Conservation (phyloP, 2,113 vertebrate genomes). For the Synchiropus splendidus region DNA sequence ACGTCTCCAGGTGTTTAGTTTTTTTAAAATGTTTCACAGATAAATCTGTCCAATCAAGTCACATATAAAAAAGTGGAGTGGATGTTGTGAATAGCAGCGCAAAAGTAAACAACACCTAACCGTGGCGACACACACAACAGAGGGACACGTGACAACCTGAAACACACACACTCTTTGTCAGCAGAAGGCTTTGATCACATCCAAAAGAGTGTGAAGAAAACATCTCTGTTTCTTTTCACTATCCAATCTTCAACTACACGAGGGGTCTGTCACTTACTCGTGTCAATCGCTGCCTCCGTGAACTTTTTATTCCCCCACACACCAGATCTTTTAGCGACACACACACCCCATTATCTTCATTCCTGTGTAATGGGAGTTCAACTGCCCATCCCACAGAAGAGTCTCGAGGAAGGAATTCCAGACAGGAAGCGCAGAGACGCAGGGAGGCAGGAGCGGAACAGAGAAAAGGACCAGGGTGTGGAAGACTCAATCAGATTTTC, state of each 20-base stretch:
- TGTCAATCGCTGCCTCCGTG: no score
- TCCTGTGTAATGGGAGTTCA: slow-evolving; percentile 26
- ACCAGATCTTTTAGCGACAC: not conserved
- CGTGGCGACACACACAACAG: slow-evolving; percentile 8
- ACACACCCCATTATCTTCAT: slow-evolving; percentile 31
- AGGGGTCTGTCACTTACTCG: no score
- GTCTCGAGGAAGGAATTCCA: slow-evolving; percentile 24
- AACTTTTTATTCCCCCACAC: no score
- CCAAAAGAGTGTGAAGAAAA: slow-evolving; percentile 34
- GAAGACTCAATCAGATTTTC: no score
- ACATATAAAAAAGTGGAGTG: no score
- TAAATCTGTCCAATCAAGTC: no score
- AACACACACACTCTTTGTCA: slow-evolving; percentile 27
- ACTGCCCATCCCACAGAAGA: slow-evolving; percentile 34
- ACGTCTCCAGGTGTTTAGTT: no score
- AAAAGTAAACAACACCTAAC: not conserved
- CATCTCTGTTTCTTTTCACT: not conserved
- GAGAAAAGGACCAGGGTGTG: no score
- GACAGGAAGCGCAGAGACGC: not conserved
- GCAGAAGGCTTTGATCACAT: slow-evolving; percentile 65
- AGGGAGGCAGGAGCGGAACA: no score
- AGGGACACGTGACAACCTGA: slow-evolving; percentile 42
- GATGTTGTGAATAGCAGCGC: no score
- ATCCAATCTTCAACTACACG: no score
- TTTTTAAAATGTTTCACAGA: no score